Evolutionary conservation across 2,113 vertebrate species (phyloP), one percentile per base, ranked within the genome.

Genomic region (Triplophysa siluroides): DNA sequence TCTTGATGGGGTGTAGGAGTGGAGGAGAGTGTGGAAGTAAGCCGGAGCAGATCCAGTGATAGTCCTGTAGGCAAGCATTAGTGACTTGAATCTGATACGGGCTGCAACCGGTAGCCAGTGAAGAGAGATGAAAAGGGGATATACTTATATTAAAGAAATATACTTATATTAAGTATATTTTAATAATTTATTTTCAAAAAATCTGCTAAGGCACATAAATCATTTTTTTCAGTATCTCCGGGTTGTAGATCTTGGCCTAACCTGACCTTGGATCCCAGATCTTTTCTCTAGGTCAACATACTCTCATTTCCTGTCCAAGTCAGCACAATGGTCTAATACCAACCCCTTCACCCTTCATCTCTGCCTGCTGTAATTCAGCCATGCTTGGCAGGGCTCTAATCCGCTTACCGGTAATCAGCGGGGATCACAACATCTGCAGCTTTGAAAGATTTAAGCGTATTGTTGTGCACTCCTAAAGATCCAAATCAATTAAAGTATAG

Each of bases 351-450:
- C 52, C 58, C 65, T 56, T 26, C 67, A 64, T 54, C 58, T 50
- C 43, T 47, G 41, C 29, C 78, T 60, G 18, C 21, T 47, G 72
- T 21, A 63, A 63, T 45, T 71, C 71, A 67, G 56, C 38, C 56
- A 23, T 33, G 64, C 84, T 69, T 47, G 0, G 9, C 73, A 77
- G 61, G 41, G 21, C 65, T 74, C 38, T 90, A 92, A 92, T 88
- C 88, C 0, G 89, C 88, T 93, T 91, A 90, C 61, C 16, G 43
- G 73, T 91, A 89, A 91, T 90, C 88, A 89, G 78, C 85, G 74
- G 84, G 73, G 86, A 88, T 88, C 87, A 85, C 78, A 86, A 85
- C 82, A 86, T 80, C 84, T 75, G 81, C 81, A 78, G 84, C 84
- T 89, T 83, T 89, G n/a, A 47, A 41, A 72, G 72, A 73, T 84